Conservation (phyloP, 1,140 invertebrate genomes). For the Temnothorax longispinosus region DNA sequence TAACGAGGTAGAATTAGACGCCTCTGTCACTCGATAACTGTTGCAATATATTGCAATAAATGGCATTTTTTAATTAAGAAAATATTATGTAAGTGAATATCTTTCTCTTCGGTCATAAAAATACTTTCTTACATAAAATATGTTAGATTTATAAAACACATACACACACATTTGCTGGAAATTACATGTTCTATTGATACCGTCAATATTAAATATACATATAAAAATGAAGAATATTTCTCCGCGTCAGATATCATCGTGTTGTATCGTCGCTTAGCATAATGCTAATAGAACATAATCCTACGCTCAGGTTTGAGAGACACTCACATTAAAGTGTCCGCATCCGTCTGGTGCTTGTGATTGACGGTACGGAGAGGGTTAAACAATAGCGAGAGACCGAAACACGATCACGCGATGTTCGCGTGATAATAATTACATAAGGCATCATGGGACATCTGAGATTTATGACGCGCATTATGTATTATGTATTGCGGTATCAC, state of each 20-base stretch:
- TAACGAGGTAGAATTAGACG: neutral
- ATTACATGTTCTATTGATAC: neutral
- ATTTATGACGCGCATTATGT: slow-evolving; percentile 47
- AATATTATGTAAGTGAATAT: neutral
- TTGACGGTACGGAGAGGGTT: neutral
- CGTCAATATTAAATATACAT: neutral
- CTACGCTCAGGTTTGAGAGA: neutral
- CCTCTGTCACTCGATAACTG: neutral
- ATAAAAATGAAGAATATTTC: neutral
- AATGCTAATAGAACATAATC: slow-evolving; percentile 52
- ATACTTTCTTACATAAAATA: neutral
- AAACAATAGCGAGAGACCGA: slow-evolving; percentile 40
- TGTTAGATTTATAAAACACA: neutral
- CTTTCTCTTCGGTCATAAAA: neutral
- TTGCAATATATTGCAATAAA: neutral
- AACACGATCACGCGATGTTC: slow-evolving; percentile 30
- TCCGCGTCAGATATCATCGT: neutral
- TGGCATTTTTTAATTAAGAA: neutral
- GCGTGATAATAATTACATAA: slow-evolving; percentile 55
- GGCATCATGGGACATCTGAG: slow-evolving; percentile 39
- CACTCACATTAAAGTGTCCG: slow-evolving; percentile 24
- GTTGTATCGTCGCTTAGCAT: slow-evolving; percentile 20
- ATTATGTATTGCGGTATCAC: slow-evolving; percentile 37
- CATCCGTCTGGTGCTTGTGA: neutral
- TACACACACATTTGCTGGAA: neutral